A percentile compares a stretch with the other conserved stretches of the same genome.
Conservation (phyloP, 2,888 invertebrate species). For the Cordilura impudica region DNA sequence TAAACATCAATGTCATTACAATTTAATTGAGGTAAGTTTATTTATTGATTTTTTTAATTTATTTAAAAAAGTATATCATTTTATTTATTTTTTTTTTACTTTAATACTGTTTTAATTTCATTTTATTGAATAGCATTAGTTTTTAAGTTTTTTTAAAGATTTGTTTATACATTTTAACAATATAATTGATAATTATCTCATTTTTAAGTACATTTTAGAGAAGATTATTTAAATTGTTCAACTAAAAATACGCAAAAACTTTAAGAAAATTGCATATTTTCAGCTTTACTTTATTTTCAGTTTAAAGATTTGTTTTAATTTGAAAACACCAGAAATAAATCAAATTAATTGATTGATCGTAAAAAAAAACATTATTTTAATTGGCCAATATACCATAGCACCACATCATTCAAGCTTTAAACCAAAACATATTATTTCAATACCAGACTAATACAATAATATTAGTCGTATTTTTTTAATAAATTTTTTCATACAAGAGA, state of each 20-base stretch:
- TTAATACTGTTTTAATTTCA: background rate
- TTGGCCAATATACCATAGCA: constrained; percentile 19
- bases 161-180: background rate
- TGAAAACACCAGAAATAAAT: constrained; percentile 31
- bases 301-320: constrained; percentile 14
- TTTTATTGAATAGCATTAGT: constrained; percentile 29
- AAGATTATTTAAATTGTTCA: constrained; percentile 38
- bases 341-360: constrained; percentile 60
- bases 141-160: constrained; percentile 4
- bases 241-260: constrained; percentile 51
- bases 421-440: background rate
- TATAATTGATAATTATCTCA: background rate
- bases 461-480: no score
- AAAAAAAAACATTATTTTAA: constrained; percentile 29
- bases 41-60: background rate
- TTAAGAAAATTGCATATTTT: constrained; percentile 65
- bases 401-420: background rate
- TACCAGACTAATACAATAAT: background rate
- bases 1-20: constrained; percentile 28
- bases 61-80: background rate
- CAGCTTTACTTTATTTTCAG: constrained; percentile 51
- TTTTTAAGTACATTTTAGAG: constrained; percentile 39
- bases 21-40: constrained; percentile 45
- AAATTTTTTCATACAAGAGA: no score
- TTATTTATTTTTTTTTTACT: constrained; percentile 2